A percentile compares a stretch with the other conserved stretches of the same genome.
Conservation (phyloP, 1,140 invertebrate species). For the Eumaeus atala region DNA sequence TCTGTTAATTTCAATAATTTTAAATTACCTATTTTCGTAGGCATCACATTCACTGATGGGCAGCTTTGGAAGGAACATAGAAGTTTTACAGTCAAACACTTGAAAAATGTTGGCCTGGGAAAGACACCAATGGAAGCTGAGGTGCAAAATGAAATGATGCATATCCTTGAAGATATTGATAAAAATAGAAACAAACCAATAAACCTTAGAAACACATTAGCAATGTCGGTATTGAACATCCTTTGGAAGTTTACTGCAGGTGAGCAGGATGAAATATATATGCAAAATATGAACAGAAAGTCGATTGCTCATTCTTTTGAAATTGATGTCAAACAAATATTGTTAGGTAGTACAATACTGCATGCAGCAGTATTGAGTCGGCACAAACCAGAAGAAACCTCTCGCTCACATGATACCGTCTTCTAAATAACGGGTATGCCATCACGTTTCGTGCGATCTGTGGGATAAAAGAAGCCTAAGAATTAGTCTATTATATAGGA, state of each 20-base stretch:
- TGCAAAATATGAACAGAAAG: too few species aligned
- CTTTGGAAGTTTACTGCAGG: conserved; percentile 84
- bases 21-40: conserved; percentile 24
- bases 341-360: too few species aligned
- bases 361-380: too few species aligned
- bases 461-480: too few species aligned
- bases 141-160: conserved; percentile 79
- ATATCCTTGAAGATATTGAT: conserved; percentile 70
- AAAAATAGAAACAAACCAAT: conserved; percentile 50
- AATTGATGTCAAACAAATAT: too few species aligned
- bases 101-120: conserved; percentile 86
- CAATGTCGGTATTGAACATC: conserved; percentile 82
- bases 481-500: too few species aligned
- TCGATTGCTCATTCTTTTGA: too few species aligned
- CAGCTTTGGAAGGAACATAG: conserved; percentile 84
- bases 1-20: too few species aligned
- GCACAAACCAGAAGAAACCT: too few species aligned
- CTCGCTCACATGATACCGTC: too few species aligned
- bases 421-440: too few species aligned
- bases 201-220: conserved; percentile 66
- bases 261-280: conserved; percentile 29
- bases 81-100: conserved; percentile 81
- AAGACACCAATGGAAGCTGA: conserved; percentile 82
- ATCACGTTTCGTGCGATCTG: too few species aligned
- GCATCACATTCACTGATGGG: conserved; percentile 87